phyloP scores from a whole-genome alignment of 2,888 invertebrate species.

The Asteroscopus sphinx region DNA sequence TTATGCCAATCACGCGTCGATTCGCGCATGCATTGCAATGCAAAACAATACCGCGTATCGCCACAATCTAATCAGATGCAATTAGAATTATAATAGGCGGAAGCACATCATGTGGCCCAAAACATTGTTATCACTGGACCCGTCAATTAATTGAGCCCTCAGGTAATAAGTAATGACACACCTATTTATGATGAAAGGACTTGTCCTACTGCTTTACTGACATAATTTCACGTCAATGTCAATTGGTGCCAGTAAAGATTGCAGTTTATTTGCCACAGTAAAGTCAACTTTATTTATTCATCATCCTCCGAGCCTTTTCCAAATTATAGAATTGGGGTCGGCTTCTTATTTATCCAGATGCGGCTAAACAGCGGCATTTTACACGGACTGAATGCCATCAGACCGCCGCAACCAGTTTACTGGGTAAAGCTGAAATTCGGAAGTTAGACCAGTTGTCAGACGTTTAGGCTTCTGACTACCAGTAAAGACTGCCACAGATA shows the following conservation, averaged over 20 bases:
- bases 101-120: constrained; percentile 27
- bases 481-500: too few species aligned
- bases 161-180: constrained; percentile 23
- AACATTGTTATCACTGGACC: constrained; percentile 12
- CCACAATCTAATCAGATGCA: constrained; percentile 53
- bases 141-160: constrained; percentile 15
- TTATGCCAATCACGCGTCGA: constrained; percentile 75
- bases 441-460: too few species aligned
- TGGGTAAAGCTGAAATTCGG: too few species aligned
- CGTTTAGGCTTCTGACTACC: too few species aligned
- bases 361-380: too few species aligned
- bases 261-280: constrained; percentile 11
- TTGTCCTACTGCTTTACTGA: constrained; percentile 48
- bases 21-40: constrained; percentile 67
- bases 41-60: constrained; percentile 55
- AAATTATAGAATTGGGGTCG: too few species aligned
- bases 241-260: constrained; percentile 23
- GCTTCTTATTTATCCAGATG: too few species aligned
- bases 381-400: too few species aligned
- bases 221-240: constrained; percentile 46
- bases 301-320: too few species aligned
- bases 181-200: constrained; percentile 22
- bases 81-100: constrained; percentile 51
- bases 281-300: constrained; percentile 1
- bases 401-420: too few species aligned